Conservation (phyloP, 2,888 invertebrate species). For the Heteromyza rotundicornis region DNA sequence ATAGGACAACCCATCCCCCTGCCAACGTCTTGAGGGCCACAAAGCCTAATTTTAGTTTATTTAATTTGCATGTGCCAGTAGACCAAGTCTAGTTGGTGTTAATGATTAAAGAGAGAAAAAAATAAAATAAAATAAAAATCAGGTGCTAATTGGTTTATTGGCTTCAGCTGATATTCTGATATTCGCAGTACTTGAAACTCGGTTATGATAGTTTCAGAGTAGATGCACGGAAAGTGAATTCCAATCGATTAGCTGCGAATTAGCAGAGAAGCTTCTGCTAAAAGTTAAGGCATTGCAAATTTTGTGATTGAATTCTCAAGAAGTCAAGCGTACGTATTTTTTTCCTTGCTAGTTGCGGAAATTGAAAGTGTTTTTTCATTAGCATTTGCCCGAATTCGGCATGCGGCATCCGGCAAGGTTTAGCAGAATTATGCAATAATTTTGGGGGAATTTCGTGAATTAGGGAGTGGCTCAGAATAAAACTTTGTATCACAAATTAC, state of each 20-base stretch:
- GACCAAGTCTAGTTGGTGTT: neutral
- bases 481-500: too few species aligned
- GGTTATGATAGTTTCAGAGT: neutral
- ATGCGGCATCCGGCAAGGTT: neutral
- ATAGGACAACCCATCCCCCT: neutral
- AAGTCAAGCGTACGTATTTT: neutral
- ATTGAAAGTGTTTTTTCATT: conserved; percentile 25
- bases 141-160: conserved; percentile 25
- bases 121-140: too few species aligned
- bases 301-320: neutral
- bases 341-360: conserved; percentile 6
- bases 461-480: too few species aligned
- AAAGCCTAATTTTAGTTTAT: neutral
- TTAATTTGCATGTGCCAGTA: conserved; percentile 3
- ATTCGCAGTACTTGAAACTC: neutral
- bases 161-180: conserved; percentile 2
- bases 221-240: neutral
- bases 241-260: neutral
- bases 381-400: neutral
- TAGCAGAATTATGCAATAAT: neutral
- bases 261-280: neutral
- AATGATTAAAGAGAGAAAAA: conserved; percentile 3
- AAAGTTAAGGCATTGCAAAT: neutral
- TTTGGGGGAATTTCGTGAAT: neutral
- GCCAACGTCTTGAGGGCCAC: neutral